Conservation (phyloP, 2,797 vertebrate species). For the Melanitta fusca region DNA sequence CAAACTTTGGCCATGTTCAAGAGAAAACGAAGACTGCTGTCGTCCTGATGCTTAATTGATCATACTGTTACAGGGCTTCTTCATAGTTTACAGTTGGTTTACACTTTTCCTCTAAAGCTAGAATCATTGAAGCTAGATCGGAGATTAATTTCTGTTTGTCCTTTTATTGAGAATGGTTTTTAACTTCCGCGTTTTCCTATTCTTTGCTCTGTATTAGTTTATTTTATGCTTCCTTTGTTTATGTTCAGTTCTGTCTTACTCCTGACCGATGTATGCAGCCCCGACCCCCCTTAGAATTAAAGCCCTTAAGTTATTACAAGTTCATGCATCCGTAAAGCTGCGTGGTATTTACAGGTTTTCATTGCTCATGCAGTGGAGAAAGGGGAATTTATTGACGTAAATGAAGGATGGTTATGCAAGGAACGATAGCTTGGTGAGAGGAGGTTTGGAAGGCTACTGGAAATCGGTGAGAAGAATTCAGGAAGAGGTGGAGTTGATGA, state of each 20-base stretch:
- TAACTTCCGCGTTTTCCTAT: background rate
- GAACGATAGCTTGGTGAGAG: conserved; percentile 9
- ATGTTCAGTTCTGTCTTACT: background rate
- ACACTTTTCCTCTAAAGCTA: background rate
- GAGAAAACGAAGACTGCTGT: background rate
- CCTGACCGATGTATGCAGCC: background rate
- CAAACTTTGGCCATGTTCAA: background rate
- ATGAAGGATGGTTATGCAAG: background rate
- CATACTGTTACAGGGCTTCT: background rate
- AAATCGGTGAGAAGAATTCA: background rate
- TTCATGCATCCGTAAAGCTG: background rate
- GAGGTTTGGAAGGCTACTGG: conserved; percentile 6
- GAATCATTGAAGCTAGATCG: background rate
- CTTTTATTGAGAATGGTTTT: background rate
- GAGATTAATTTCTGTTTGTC: background rate
- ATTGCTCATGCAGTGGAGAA: background rate
- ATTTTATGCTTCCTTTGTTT: background rate
- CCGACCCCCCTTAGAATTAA: background rate
- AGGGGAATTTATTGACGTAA: background rate
- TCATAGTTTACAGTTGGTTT: background rate
- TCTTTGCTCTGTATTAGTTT: background rate
- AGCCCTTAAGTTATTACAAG: background rate
- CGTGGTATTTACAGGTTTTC: background rate
- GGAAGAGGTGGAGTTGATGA: background rate
- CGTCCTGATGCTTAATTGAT: background rate